Conservation (phyloP, 2,113 vertebrate genomes). For the Alethe diademata region DNA sequence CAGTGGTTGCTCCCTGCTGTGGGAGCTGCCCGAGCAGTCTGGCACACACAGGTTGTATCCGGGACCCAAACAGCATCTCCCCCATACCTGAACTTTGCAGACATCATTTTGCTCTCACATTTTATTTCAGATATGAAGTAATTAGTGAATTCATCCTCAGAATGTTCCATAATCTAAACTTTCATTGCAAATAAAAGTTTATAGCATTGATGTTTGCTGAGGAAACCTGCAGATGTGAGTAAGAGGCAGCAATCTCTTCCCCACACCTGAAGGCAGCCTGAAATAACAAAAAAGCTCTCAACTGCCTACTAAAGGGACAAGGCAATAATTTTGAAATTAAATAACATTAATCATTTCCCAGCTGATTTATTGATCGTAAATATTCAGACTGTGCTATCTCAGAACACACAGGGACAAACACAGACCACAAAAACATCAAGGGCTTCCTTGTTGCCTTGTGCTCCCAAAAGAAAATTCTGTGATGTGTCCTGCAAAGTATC, state of each 20-base stretch:
- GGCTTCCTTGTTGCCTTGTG: neutral
- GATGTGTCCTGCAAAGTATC: neutral
- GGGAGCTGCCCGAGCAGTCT: neutral
- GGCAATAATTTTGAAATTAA: neutral
- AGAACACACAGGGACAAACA: neutral
- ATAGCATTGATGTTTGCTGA: neutral
- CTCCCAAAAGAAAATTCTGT: neutral
- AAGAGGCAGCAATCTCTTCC: neutral
- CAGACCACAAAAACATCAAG: neutral
- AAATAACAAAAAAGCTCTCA: neutral
- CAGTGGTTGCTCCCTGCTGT: neutral
- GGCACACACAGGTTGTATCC: neutral
- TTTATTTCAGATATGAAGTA: neutral
- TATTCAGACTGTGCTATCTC: neutral
- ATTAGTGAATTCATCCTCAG: neutral
- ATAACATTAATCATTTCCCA: neutral
- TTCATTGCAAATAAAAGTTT: neutral
- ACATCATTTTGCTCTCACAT: neutral
- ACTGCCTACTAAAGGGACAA: neutral
- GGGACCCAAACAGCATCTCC: accelerated
- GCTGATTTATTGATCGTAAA: neutral
- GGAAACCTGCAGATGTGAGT: neutral
- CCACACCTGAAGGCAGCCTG: neutral
- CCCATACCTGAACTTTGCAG: neutral
- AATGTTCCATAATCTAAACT: neutral